These are phyloP conservation scores for Rhyacichthys aspro DNA, from an alignment of 2,797 vertebrate species.

Conservation along the genomic window DNA sequence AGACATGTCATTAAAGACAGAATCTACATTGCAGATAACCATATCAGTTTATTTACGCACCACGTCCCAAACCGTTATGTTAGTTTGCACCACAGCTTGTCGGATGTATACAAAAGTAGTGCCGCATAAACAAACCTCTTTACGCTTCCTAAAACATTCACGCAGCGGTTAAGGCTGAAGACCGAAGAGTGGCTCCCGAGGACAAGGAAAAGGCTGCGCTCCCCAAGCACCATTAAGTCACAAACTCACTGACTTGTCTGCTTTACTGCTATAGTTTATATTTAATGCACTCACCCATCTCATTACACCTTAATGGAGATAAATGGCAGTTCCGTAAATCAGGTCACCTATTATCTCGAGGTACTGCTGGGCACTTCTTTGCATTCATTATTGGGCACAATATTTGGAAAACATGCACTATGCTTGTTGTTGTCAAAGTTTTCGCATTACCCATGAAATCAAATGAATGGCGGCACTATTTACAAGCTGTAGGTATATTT, in stretches of 20 bases:
- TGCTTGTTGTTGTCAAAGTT: no score
- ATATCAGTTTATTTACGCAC: background rate
- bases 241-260: background rate
- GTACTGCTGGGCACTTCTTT: no score
- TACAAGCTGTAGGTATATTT: no score
- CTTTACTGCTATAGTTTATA: background rate
- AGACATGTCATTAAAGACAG: fast-evolving
- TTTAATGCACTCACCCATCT: background rate
- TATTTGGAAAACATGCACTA: no score
- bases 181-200: slow-evolving; percentile 11
- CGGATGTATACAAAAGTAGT: slow-evolving; percentile 80
- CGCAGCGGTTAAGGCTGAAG: background rate
- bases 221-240: background rate
- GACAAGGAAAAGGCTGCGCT: background rate
- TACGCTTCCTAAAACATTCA: slow-evolving; percentile 60
- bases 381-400: no score
- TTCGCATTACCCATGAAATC: no score
- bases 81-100: slow-evolving; percentile 35
- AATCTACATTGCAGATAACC: background rate
- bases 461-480: no score
- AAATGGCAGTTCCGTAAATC: background rate
- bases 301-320: background rate
- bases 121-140: slow-evolving; percentile 79
- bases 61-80: background rate
- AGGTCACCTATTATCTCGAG: background rate